Evolutionary conservation across 1,140 invertebrate species (phyloP).

Genomic region (Drosophila leontia): DNA sequence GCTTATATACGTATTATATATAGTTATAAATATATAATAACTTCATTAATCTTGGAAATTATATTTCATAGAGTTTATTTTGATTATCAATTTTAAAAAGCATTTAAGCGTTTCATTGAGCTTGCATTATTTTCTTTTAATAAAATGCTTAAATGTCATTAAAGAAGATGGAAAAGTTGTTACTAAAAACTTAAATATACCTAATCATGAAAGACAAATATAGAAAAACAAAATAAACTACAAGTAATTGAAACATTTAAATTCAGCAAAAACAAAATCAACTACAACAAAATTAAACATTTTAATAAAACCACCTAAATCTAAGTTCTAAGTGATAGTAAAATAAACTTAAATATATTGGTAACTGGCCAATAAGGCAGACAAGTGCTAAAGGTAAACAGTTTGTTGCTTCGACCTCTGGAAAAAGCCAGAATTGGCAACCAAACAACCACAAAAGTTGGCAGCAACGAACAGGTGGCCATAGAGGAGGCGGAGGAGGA

Average conservation of each 20-base stretch:
- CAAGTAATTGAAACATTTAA: not conserved
- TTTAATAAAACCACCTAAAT: not conserved
- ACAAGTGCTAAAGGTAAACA: constrained; percentile 14
- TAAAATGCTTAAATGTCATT: not conserved
- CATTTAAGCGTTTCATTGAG: not conserved
- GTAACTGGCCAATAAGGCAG: not conserved
- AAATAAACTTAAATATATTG: constrained; percentile 7
- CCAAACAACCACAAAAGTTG: constrained; percentile 17
- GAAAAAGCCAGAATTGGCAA: constrained; percentile 16
- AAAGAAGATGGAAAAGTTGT: not conserved
- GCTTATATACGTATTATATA: too few species aligned
- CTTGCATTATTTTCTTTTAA: not conserved
- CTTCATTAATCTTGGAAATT: not conserved
- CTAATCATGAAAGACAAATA: not conserved
- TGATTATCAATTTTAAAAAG: not conserved
- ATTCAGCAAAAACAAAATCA: too few species aligned
- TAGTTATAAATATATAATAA: not conserved
- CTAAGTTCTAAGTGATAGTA: not conserved
- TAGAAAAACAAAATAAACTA: not conserved
- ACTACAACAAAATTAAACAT: not conserved
- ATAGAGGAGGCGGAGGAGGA: not conserved
- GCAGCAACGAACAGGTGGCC: constrained; percentile 23
- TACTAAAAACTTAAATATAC: not conserved
- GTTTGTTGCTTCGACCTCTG: constrained; percentile 24
- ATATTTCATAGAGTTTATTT: not conserved